phyloP scores from a whole-genome alignment of 2,113 vertebrate species.

The Indicator indicator region DNA sequence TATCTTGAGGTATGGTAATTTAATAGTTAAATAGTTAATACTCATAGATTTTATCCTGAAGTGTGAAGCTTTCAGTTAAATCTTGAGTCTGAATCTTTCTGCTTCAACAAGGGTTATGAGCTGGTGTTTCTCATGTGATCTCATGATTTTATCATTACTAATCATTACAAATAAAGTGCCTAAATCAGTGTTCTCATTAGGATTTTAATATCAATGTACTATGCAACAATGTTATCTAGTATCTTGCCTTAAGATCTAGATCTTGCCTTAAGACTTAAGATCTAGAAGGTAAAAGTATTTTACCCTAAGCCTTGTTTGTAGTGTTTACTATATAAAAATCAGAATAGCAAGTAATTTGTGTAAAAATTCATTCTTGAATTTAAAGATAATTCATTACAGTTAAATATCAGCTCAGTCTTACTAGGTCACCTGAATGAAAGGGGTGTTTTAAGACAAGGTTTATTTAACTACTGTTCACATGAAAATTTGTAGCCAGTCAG shows the following conservation, averaged over 20 bases:
- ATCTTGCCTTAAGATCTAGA: not conserved
- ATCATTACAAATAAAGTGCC: not conserved
- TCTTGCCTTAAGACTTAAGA: not conserved
- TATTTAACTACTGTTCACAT: not conserved
- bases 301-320: not conserved
- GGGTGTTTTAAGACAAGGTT: not conserved
- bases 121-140: not conserved
- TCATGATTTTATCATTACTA: not conserved
- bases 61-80: not conserved
- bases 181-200: not conserved
- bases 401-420: not conserved
- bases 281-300: not conserved
- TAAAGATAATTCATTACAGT: not conserved
- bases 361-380: not conserved
- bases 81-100: not conserved
- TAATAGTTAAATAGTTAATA: not conserved
- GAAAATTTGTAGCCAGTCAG: not conserved
- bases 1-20: not conserved
- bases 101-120: not conserved
- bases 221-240: not conserved
- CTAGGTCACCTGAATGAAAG: not conserved
- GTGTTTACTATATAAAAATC: not conserved
- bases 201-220: not conserved
- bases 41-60: not conserved
- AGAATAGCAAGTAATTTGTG: not conserved